Evolutionary conservation across 2,113 vertebrate species (phyloP).

Genomic region (Hippocampus mohnikei): DNA sequence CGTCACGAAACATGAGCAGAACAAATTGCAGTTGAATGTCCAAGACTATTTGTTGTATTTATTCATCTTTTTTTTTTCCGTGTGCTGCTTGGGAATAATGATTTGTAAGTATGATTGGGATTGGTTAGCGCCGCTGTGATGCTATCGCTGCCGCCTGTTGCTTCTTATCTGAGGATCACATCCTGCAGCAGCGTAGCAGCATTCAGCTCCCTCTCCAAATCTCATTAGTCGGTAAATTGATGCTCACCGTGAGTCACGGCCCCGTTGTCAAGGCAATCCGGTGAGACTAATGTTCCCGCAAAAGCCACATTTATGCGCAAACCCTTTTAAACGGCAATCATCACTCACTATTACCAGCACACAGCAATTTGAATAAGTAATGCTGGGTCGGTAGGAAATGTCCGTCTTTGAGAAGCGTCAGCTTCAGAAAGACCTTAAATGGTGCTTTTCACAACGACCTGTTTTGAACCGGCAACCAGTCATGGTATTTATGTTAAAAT

Average conservation of each 20-base stretch:
- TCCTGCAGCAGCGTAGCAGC: slow-evolving; percentile 49
- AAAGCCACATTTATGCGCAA: slow-evolving; percentile 12
- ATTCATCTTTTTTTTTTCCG: neutral
- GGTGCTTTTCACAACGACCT: neutral
- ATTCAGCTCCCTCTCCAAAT: slow-evolving; percentile 66
- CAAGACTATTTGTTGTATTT: neutral
- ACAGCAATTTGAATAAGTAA: neutral
- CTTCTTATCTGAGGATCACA: slow-evolving; percentile 4
- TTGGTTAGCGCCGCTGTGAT: neutral
- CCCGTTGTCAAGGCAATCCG: slow-evolving; percentile 72
- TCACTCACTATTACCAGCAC: neutral
- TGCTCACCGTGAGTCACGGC: slow-evolving; percentile 65
- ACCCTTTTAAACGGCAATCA: slow-evolving; percentile 5
- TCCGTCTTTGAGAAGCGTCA: neutral
- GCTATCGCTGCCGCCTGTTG: slow-evolving; percentile 12
- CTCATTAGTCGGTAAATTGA: slow-evolving; percentile 71
- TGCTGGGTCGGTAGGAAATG: neutral
- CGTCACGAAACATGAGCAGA: neutral
- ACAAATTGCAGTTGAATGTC: neutral
- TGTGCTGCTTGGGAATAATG: neutral
- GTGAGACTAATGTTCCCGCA: slow-evolving; percentile 34
- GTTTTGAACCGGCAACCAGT: neutral
- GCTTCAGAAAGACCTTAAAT: too few relatives aligned
- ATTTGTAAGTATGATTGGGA: neutral
- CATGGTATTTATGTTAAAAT: neutral